Conservation (phyloP, 2,888 invertebrate species). For the Parnassius smintheus region DNA sequence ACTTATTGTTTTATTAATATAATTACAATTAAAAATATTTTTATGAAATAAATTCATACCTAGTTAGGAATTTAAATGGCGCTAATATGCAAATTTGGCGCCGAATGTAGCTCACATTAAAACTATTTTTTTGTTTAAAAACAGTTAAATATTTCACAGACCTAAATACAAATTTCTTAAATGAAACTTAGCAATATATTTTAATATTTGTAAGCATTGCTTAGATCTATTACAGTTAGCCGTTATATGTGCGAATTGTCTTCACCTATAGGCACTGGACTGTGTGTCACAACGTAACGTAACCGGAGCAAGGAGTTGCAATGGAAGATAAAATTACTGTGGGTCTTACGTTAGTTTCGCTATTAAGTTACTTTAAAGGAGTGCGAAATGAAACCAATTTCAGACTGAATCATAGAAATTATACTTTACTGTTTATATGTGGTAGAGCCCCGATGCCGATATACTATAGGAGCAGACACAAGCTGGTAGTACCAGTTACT, state of each 20-base stretch:
- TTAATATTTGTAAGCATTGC: neutral
- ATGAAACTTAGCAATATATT: neutral
- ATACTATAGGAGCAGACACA: no score
- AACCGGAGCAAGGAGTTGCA: neutral
- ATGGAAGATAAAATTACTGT: neutral
- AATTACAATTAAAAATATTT: slow-evolving; percentile 3
- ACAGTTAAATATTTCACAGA: neutral
- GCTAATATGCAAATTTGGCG: neutral
- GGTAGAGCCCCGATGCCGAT: no score
- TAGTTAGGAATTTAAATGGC: neutral
- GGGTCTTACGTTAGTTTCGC: neutral
- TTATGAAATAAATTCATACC: neutral
- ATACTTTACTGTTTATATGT: neutral
- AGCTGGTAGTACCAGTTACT: no score
- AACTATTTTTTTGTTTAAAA: neutral
- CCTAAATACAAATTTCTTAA: slow-evolving; percentile 1
- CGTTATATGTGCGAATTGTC: neutral
- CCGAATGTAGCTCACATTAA: neutral
- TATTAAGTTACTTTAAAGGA: no score
- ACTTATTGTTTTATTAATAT: no score
- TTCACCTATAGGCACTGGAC: neutral
- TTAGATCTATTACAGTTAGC: neutral
- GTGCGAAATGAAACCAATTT: no score
- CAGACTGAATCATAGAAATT: no score
- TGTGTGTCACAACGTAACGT: neutral